Base-by-base conservation (phyloP, 2,888 invertebrate species). In the Drosophila incognita region DNA sequence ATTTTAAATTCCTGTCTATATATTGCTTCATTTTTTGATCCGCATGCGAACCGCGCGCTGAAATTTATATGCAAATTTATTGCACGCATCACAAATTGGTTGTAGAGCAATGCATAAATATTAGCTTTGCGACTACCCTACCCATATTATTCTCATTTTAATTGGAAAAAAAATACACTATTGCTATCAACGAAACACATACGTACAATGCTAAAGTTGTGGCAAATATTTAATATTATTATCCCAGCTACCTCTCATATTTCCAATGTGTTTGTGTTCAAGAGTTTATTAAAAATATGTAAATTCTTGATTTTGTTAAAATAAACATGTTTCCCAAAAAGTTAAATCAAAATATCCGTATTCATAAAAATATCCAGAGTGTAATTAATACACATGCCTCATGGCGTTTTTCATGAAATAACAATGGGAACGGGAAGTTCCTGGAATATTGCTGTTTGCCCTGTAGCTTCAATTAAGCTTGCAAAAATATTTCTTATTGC, bases 51-150 rank as follows among this genome's bases (percentile, higher is more conserved):
- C n/a, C 24, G 24, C 35, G 24, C 29, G 18, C 8, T 24, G 18
- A n/a, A 42, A 58, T 29, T 51, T n/a, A 15, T 15, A 63, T 59
- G 42, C 53, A 62, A 54, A 64, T 71, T 60, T 36, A 29, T 52
- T 56, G 18, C 38, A 38, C 29, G 46, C 59, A 40, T 35, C 58
- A 54, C 24, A 13, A 38, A 35, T 54, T 18, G n/a, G 11, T 15
- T 18, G 13, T n/a, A 13, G 18, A 31, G 29, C 42, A 40, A 49
- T 53, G 53, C 52, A 48, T 53, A 40, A 51, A 63, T 53, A 63
- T 38, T 38, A 53, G 52, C 27, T 8, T 6, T 27, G 27, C 4
- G 52, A 7, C 18, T 15, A 18, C 21, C 29, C 38, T n/a, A 15
- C 27, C n/a, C 24, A 46, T 8, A n/a, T 21, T n/a, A 54, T 11